Base-by-base conservation (phyloP, 2,888 invertebrate species). In the Pammene aurita region DNA sequence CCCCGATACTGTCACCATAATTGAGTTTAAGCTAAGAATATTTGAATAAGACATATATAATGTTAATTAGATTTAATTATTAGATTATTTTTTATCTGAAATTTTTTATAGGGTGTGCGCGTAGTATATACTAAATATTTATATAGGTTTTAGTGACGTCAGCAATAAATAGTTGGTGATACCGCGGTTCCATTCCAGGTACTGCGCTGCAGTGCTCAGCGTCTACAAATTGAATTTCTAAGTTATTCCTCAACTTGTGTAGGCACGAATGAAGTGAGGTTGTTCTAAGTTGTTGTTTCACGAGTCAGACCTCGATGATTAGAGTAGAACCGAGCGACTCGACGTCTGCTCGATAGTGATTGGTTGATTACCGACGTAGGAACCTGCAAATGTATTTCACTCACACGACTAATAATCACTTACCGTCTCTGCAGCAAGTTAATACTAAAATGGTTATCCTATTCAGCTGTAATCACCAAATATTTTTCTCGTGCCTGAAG, bases 151-250 rank as follows among this genome's bases (percentile, higher is more conserved):
- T 4, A 72, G 79, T 78, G 78, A 78, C 75, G 78, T 82, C 74
- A 80, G 80, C 80, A 81, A 79, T 80, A 79, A 80, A 78, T 79
- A 80, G 81, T 84, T 83, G 66, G 74, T 76, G 74, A 75, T 77
- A 75, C 77, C 78, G 75, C 72, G 72, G 72, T 76, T 70, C 72
- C 77, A 77, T 76, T 70, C 72, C 77, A 77, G 74, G 74, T 74
- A 72, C 74, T 71, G 72, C 72, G 77, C 78, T 80, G 83, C 80
- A 80, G 74, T 78, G 80, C 78, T 83, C 84, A 80, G 81, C 80
- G 81, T 79, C 82, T 83, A 83, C 80, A 88, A 89, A 90, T 89
- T 89, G 85, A 90, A 90, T 89, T 89, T 82, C 87, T 80, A 89
- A 90, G 89, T 89, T 90, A 87, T 89, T 87, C 85, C 73, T 75